Conservation (phyloP, 30 jellyfish, hydroid and myxozoan genomes). For the Euphysa ruthae region DNA sequence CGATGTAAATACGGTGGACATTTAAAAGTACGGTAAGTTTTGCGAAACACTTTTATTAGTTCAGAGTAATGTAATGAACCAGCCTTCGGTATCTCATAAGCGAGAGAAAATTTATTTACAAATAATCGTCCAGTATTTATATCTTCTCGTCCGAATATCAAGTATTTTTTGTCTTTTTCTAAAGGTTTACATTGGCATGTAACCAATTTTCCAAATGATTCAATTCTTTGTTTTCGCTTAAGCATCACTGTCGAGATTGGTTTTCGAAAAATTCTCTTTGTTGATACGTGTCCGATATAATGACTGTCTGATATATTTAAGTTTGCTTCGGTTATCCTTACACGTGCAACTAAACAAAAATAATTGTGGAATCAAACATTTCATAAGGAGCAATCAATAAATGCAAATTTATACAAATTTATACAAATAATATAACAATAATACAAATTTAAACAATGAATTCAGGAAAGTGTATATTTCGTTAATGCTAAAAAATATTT, state of each 20-base stretch:
- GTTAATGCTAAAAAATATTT: too few species aligned
- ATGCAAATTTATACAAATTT: too few species aligned
- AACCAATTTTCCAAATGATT: neutral
- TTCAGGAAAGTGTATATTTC: too few species aligned
- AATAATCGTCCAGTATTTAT: neutral
- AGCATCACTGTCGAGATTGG: neutral
- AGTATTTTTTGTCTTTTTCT: constrained; percentile 7
- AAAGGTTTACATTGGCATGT: constrained; percentile 6
- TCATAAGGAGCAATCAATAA: too few species aligned
- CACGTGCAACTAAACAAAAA: constrained; percentile 4
- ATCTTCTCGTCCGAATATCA: constrained; percentile 19
- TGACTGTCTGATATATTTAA: neutral
- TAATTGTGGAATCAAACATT: too few species aligned
- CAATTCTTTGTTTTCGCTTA: neutral
- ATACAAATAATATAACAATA: too few species aligned
- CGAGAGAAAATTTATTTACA: constrained; percentile 4
- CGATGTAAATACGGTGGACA: constrained; percentile 5
- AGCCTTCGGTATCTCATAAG: constrained; percentile 10
- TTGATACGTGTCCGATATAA: neutral
- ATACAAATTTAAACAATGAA: too few species aligned
- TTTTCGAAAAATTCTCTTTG: neutral
- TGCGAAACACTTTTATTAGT: neutral
- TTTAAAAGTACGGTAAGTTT: neutral
- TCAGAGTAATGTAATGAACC: neutral
- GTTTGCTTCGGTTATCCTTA: neutral